Conservation (phyloP, 2,113 vertebrate genomes). For the Rhabdornis inornatus region DNA sequence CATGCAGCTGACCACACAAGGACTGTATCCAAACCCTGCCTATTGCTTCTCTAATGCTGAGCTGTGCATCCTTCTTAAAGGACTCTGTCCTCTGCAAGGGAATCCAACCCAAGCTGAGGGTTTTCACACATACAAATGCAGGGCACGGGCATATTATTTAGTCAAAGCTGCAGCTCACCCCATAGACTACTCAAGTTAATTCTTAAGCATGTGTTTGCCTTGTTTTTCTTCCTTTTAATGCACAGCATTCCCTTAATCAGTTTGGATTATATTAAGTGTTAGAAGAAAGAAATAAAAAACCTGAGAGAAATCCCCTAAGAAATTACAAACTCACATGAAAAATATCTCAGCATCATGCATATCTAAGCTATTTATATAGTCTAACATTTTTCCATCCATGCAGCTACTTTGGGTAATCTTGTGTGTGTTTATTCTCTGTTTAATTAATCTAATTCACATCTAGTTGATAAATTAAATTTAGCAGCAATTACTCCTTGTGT, state of each 20-base stretch:
- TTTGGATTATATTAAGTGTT: slow-evolving; percentile 3
- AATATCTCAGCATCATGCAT: background rate
- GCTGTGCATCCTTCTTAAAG: background rate
- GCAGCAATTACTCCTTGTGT: background rate
- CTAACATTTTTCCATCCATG: background rate
- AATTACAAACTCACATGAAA: background rate
- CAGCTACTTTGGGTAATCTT: background rate
- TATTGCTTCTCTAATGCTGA: accelerated
- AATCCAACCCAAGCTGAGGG: accelerated
- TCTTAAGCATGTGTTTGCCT: background rate
- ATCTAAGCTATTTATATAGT: background rate
- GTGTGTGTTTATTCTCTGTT: background rate
- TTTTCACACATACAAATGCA: background rate
- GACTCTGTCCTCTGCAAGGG: background rate
- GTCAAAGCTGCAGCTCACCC: background rate
- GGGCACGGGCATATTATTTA: accelerated
- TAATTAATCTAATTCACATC: slow-evolving; percentile 3
- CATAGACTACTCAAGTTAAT: background rate
- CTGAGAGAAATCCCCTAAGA: background rate
- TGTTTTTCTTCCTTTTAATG: background rate
- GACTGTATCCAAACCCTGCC: background rate
- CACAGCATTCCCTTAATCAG: background rate
- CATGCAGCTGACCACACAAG: background rate
- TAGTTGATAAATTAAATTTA: background rate
- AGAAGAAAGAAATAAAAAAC: background rate